A percentile compares a stretch with the other conserved stretches of the same genome.
Evolutionary conservation across 2,888 invertebrate species (phyloP).

Genomic region (Diplazon laetatorius): DNA sequence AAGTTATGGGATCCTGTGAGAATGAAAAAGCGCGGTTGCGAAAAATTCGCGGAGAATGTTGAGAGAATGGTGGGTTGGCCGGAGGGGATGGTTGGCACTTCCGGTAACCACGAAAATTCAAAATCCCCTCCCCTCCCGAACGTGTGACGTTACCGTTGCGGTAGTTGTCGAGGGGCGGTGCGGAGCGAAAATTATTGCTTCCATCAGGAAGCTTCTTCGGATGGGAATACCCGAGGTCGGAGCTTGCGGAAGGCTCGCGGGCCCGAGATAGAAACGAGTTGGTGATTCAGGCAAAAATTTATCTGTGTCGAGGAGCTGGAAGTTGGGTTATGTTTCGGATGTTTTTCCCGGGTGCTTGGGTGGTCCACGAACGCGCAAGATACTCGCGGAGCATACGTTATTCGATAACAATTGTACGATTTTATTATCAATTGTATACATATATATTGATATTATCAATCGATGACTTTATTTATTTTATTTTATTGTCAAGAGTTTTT

Average conservation of each 20-base stretch:
- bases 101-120: constrained; percentile 60
- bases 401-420: too few relatives aligned
- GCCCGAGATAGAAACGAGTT: background rate
- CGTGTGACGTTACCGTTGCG: constrained; percentile 30
- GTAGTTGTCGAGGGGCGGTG: constrained; percentile 16
- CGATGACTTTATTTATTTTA: too few relatives aligned
- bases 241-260: background rate
- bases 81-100: constrained; percentile 55
- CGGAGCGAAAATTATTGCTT: constrained; percentile 46
- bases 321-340: too few relatives aligned
- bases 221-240: background rate
- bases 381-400: too few relatives aligned
- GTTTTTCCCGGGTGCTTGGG: background rate
- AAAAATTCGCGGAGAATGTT: constrained; percentile 18
- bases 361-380: too few relatives aligned
- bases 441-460: too few relatives aligned
- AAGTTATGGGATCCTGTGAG: constrained; percentile 24
- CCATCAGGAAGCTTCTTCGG: constrained; percentile 8
- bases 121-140: constrained; percentile 17
- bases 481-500: too few relatives aligned
- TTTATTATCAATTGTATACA: too few relatives aligned
- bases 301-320: too few relatives aligned
- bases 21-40: background rate
- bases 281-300: too few relatives aligned
- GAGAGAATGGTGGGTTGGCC: constrained; percentile 48